Evolutionary conservation across 2,888 invertebrate species (phyloP), one percentile per base, ranked within the genome.

Genomic region (Myathropa florea): DNA sequence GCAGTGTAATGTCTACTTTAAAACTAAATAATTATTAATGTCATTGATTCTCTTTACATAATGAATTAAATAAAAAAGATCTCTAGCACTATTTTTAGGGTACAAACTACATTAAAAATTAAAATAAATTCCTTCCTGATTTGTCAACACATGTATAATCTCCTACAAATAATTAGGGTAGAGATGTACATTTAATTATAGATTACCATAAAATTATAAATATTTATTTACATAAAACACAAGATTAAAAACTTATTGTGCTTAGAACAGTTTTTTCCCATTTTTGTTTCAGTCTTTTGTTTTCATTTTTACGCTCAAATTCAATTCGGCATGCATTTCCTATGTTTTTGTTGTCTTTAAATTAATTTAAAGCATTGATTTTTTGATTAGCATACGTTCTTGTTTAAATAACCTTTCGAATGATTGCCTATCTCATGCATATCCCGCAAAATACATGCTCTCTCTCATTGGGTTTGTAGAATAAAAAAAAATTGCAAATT

Each of bases 241-340:
- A 71, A 78, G 65, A 72, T 59, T 14, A 33, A 57, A 61, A 67
- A 81, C 72, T 24, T 65, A 46, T 59, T 86, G 73, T 60, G 73
- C 71, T 81, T 78, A 82, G 76, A 82, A 78, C 53, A 73, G 71
- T 83, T 77, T 83, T 78, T 61, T 75, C 78, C 83, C 82, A 72
- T 33, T 33, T 46, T 53, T 81, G 90, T 90, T 90, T 92, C 92
- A 91, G 92, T 91, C 92, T 91, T 91, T 90, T 89, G 90, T 91
- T 91, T 92, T 91, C 91, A 91, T 89, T 82, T 46, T 59, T 61
- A 6, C 63, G 26, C 57, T 39, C 63, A 46, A 46, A 39, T 68
- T 85, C 33, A 82, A 21, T 71, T 39, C 9, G 18, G 28, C 18
- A 65, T n/a, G 24, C 26, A 67, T 33, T 55, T 55, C 21, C 12